A percentile compares a stretch with the other conserved stretches of the same genome.
phyloP scores from a whole-genome alignment of 2,888 invertebrate genomes.

The Celastrina argiolus region DNA sequence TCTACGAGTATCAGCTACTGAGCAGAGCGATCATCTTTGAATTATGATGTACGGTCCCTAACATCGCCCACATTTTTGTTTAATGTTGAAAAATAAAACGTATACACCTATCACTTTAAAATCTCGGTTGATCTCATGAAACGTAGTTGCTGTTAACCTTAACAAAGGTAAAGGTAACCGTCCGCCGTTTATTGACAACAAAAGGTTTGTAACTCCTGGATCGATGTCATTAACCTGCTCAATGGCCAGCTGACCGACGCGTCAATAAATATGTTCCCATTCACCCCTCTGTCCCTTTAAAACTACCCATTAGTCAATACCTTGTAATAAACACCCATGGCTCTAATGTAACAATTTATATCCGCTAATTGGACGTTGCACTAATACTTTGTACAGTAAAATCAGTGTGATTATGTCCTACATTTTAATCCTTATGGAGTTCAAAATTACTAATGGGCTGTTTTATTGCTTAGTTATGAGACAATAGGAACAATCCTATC shows the following conservation, averaged over 20 bases:
- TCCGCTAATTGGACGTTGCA: not conserved
- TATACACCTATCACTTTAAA: no score
- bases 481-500: no score
- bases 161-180: not conserved
- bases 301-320: constrained; percentile 11
- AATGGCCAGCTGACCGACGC: constrained; percentile 17
- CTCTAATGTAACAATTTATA: constrained; percentile 19
- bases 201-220: constrained; percentile 5
- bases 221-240: constrained; percentile 20
- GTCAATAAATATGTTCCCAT: constrained; percentile 13
- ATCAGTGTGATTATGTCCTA: not conserved
- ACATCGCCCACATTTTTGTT: no score
- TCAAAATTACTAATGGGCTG: no score
- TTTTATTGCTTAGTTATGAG: no score
- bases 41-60: no score
- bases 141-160: no score
- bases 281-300: not conserved
- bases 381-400: not conserved
- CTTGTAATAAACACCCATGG: constrained; percentile 10
- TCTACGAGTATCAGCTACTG: no score
- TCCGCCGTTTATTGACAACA: not conserved
- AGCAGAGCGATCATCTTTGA: no score
- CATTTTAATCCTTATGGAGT: not conserved
- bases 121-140: no score
- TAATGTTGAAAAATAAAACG: no score